A percentile compares a stretch with the other conserved stretches of the same genome.
These are phyloP conservation scores for Cairina moschata DNA, from an alignment of 2,113 vertebrate genomes.

Conservation along the genomic window DNA sequence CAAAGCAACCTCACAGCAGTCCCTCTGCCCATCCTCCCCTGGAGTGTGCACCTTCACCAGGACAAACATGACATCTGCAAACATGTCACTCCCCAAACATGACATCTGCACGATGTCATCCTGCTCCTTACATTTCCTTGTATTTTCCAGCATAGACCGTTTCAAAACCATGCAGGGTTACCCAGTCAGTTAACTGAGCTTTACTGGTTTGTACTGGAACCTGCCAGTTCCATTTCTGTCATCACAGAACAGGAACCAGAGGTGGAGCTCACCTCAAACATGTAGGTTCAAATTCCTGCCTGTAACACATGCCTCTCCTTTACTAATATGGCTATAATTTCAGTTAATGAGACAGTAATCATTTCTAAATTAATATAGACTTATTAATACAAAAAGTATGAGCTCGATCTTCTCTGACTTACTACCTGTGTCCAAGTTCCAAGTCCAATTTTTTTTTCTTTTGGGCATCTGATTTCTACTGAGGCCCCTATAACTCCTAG, in stretches of 20 bases:
- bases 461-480: neutral
- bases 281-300: neutral
- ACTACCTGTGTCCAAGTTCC: neutral
- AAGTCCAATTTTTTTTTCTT: neutral
- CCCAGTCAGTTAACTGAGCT: neutral
- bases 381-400: neutral
- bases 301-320: neutral
- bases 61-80: too few relatives aligned
- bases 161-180: neutral
- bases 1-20: neutral
- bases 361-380: neutral
- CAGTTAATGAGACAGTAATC: neutral
- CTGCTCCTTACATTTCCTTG: neutral
- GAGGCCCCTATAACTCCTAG: neutral
- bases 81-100: too few relatives aligned
- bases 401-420: neutral
- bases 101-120: neutral
- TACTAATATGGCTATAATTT: neutral
- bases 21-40: neutral
- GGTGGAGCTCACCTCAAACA: neutral
- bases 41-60: too few relatives aligned
- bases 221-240: neutral
- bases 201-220: neutral
- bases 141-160: neutral
- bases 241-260: neutral